Base-by-base conservation (phyloP, 2,113 vertebrate species). In the Pluvianellus socialis region DNA sequence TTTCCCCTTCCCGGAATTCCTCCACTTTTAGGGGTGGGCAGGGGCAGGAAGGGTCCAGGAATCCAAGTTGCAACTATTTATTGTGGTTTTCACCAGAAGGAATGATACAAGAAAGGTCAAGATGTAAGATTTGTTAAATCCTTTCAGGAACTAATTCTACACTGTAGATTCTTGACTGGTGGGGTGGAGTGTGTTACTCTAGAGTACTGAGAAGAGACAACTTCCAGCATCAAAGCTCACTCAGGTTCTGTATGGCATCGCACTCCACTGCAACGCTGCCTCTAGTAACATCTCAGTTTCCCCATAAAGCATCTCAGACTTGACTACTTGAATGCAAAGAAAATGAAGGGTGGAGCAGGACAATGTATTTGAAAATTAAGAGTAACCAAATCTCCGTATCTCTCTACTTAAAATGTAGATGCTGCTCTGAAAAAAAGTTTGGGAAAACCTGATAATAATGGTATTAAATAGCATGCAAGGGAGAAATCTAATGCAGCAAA, bases 211-310 rank as follows among this genome's bases (percentile, higher is more conserved):
- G 12, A 85, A 82, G 35, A 61, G 1, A 3, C 11, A 70, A 23
- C 11, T 70, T 59, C 27, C 49, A 73, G 16, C 30, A 56, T 7
- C 26, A 83, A 45, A 88, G 65, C 5, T 61, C 23, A 22, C 30
- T 50, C 16, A 38, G 26, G 19, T 14, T 72, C 77, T 35, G 5
- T 24, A 50, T 4, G 10, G 40, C 22, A 53, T 9, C 7, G 1
- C 16, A 13, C 33, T 27, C 33, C 0, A 0, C 44, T 61, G 44
- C 23, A 63, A 44, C 0, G 3, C 6, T 44, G 7, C 7, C 66
- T 82, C 71, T 16, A 47, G 4, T 18, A 45, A 45, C 28, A 30
- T 42, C 58, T 38, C 23, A 42, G 18, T 24, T 40, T 76, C 70
- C n/a, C 50, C 45, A 2, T 32, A 4, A 16, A 85, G 58, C 22